Conservation (phyloP, 2,888 invertebrate species). For the Anarsia innoxiella region DNA sequence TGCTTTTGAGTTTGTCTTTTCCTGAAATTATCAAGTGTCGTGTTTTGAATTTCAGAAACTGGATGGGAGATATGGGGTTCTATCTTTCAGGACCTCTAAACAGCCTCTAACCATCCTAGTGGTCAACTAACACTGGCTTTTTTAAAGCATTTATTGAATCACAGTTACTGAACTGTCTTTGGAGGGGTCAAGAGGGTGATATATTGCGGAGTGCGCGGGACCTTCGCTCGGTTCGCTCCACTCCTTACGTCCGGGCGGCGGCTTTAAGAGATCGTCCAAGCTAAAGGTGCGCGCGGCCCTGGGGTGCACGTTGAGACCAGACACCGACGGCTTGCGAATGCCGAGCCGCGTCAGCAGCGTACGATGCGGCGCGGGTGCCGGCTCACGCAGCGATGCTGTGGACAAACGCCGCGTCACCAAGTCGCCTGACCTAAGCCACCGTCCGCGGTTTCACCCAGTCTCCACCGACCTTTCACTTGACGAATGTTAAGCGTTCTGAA, state of each 20-base stretch:
- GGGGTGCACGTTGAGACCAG: constrained; percentile 84
- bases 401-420: constrained; percentile 67
- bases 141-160: too few species aligned
- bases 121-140: too few species aligned
- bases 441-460: too few species aligned
- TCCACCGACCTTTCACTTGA: constrained; percentile 5
- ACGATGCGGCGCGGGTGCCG: constrained; percentile 65
- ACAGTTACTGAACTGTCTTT: not conserved
- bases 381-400: constrained; percentile 62
- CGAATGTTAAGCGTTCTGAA: constrained; percentile 8
- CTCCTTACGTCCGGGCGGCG: constrained; percentile 87
- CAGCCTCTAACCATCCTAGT: not conserved
- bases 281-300: constrained; percentile 88
- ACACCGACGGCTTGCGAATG: constrained; percentile 91
- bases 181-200: not conserved
- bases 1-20: too few species aligned
- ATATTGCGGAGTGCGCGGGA: constrained; percentile 53
- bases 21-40: too few species aligned
- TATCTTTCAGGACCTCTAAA: not conserved
- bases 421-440: constrained; percentile 16
- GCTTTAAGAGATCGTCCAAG: constrained; percentile 91
- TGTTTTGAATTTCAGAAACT: constrained; percentile 9
- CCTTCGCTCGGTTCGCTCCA: constrained; percentile 56
- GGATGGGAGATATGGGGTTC: constrained; percentile 1
- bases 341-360: constrained; percentile 88